Evolutionary conservation across 2,113 vertebrate species (phyloP), one percentile per base, ranked within the genome.

Genomic region (Sciurus niger): DNA sequence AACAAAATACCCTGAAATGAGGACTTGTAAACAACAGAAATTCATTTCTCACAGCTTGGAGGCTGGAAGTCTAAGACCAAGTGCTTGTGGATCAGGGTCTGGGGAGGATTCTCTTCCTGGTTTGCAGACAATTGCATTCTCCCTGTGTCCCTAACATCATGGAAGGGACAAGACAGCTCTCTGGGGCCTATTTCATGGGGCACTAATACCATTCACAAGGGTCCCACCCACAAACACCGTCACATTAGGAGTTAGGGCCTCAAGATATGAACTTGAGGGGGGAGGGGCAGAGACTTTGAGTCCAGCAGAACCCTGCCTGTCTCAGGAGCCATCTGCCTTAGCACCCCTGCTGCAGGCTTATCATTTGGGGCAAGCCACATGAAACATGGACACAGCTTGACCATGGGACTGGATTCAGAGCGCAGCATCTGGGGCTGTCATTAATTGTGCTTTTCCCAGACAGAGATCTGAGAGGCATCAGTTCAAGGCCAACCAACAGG

Each of bases 301-400:
- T 60, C 22, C 58, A 60, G 30, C 43, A 30, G 93, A 43, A 34
- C 18, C 37, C 73, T 25, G 24, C 2, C 0, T n/a, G 28, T 24
- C 67, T 83, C 55, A 37, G 84, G 40, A 87, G 40, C 5, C 8
- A 48, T 28, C 34, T 32, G 55, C 43, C 32, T 55, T 60, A 34
- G 53, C 5, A 7, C 3, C 32, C 51, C 24, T 34, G 24, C 5
- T 17, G 51, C 12, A 60, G 2, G 0, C 4, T 34, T 32, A 14
- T 4, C 2, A 32, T 32, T 20, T 4, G 51, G n/a, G 40, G 37
- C 20, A 1, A 8, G 48, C 34, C 0, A 13, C 43, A 28, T 6
- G 51, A 46, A 20, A 8, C 20, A 9, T 6, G 43, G 46, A 53
- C 20, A 4, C 20, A 32, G 25, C 58, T 55, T 32, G 7, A 58